phyloP scores from a whole-genome alignment of 2,113 vertebrate genomes.

The Eudyptes chrysolophus region DNA sequence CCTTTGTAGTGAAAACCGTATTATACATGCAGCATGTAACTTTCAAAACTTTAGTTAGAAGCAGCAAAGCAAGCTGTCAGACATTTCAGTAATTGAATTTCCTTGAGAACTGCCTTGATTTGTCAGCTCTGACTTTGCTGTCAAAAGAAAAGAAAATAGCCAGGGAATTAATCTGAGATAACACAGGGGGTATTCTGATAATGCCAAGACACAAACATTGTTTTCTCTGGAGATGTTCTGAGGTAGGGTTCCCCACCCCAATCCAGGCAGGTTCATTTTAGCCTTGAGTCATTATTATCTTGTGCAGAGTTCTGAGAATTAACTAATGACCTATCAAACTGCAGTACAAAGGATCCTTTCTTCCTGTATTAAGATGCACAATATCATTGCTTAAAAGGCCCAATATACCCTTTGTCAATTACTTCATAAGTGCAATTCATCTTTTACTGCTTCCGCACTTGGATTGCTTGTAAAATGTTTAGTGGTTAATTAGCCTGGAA shows the following conservation, averaged over 20 bases:
- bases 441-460: conserved; percentile 68
- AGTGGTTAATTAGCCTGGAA: conserved; percentile 78
- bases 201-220: conserved; percentile 50
- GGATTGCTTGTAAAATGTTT: conserved; percentile 74
- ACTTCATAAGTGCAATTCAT: conserved; percentile 74
- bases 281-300: conserved; percentile 57
- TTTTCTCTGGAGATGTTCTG: conserved; percentile 52
- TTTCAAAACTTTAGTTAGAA: conserved; percentile 74
- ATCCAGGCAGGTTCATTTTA: conserved; percentile 7
- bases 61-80: conserved; percentile 75
- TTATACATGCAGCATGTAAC: conserved; percentile 66
- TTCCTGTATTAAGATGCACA: conserved; percentile 62
- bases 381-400: conserved; percentile 60
- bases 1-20: conserved; percentile 61
- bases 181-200: conserved; percentile 68
- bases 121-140: conserved; percentile 77
- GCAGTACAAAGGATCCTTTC: conserved; percentile 56
- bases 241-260: not conserved
- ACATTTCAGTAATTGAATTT: conserved; percentile 79
- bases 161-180: conserved; percentile 72
- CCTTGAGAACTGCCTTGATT: conserved; percentile 73
- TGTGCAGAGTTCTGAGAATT: conserved; percentile 57
- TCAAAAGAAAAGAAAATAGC: conserved; percentile 76
- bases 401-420: conserved; percentile 63
- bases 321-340: conserved; percentile 70